phyloP scores from a whole-genome alignment of 2,113 vertebrate genomes.

The Myiopsitta monachus region DNA sequence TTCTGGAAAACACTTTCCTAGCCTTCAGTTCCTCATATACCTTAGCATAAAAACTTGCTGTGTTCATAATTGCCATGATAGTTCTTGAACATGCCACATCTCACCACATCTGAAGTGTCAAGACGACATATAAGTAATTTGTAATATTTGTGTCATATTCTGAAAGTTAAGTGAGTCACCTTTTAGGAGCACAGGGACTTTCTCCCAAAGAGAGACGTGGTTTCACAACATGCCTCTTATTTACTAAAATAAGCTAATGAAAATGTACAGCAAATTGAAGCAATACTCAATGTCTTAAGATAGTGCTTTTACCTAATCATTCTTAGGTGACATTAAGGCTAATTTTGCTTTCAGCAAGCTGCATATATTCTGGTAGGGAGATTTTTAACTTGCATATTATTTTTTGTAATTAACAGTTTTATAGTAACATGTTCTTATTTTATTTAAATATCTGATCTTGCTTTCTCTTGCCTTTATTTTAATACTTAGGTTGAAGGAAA shows the following conservation, averaged over 20 bases:
- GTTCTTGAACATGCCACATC: not conserved
- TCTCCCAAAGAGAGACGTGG: not conserved
- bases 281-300: slow-evolving; percentile 5
- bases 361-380: not conserved
- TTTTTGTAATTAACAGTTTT: not conserved
- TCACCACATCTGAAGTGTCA: not conserved
- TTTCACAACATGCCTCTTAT: not conserved
- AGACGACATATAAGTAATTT: not conserved
- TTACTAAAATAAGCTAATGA: not conserved
- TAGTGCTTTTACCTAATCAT: not conserved
- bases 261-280: not conserved
- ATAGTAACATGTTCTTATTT: not conserved
- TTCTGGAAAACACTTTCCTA: not conserved
- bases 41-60: not conserved
- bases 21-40: not conserved
- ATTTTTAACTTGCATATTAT: not conserved
- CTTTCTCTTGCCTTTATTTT: not conserved
- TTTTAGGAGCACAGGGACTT: not conserved
- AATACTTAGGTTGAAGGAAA: not conserved
- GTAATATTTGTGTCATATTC: not conserved
- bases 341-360: not conserved
- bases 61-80: not conserved
- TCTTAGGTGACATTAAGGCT: not conserved
- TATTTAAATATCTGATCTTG: not conserved
- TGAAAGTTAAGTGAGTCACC: not conserved